phyloP scores from a whole-genome alignment of 1,140 invertebrate species.

The Pectinophora gossypiella region DNA sequence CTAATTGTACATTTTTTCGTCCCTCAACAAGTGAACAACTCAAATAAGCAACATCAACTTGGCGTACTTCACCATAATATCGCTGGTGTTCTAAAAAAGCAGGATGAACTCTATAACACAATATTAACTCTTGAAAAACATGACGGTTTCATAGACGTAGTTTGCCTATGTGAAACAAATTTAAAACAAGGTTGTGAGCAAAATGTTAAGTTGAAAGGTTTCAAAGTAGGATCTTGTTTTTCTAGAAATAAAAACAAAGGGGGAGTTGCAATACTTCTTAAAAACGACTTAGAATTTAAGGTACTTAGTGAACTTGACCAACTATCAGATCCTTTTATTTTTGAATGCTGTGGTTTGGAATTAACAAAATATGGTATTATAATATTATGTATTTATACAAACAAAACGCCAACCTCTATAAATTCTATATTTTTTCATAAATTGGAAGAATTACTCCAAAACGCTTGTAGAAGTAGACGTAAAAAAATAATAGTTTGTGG shows the following conservation, averaged over 20 bases:
- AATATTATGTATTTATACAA: conserved; percentile 4
- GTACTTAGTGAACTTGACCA: background rate
- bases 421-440: background rate
- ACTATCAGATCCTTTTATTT: background rate
- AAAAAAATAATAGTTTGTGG: background rate
- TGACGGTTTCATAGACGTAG: too few relatives aligned
- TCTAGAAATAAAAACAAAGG: background rate
- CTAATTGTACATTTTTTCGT: too few relatives aligned
- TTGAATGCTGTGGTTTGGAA: conserved; percentile 1
- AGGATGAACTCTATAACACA: too few relatives aligned
- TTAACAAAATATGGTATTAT: background rate
- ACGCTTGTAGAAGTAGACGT: too few relatives aligned
- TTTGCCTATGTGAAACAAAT: background rate
- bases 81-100: too few relatives aligned
- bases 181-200: background rate
- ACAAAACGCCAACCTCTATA: conserved; percentile 2
- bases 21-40: too few relatives aligned
- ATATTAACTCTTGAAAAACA: too few relatives aligned
- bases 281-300: background rate
- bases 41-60: too few relatives aligned
- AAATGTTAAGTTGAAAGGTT: background rate
- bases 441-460: background rate
- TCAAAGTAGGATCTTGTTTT: background rate
- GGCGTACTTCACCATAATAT: too few relatives aligned
- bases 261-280: background rate